Percentiles rank a stretch among this genome's conserved stretches.
These are phyloP conservation scores for Genyomyrus donnyi DNA, from an alignment of 2,113 vertebrate genomes.

Conservation along the genomic window DNA sequence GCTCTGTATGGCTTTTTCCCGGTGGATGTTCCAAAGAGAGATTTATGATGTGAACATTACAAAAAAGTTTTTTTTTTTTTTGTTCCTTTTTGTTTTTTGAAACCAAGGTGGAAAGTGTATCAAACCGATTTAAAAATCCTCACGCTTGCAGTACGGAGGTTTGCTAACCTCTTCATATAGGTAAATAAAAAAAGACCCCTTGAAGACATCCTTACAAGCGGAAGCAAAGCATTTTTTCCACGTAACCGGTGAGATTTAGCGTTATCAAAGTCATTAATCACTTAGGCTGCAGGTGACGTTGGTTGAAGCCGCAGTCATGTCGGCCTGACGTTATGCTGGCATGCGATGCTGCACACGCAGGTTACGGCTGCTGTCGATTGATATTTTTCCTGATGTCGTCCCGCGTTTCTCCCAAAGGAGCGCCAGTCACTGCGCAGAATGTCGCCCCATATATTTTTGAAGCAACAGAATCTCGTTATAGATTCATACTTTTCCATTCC, in stretches of 20 bases:
- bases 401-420: background rate
- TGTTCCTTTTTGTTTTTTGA: constrained; percentile 23
- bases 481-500: constrained; percentile 42
- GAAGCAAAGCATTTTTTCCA: background rate
- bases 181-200: background rate
- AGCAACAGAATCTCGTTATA: constrained; percentile 31
- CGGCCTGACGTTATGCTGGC: background rate
- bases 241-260: background rate
- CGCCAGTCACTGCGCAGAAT: background rate
- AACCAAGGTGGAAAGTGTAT: background rate
- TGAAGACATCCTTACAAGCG: background rate
- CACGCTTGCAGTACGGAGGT: background rate
- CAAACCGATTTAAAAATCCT: background rate
- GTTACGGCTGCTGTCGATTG: background rate
- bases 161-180: background rate
- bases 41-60: constrained; percentile 45
- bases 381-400: background rate
- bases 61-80: constrained; percentile 34
- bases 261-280: constrained; percentile 3
- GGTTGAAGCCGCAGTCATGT: background rate
- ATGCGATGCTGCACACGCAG: background rate
- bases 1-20: constrained; percentile 40
- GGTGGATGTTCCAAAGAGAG: constrained; percentile 39
- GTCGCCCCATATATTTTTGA: background rate
- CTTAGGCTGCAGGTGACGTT: background rate